Conservation (phyloP, 2,113 vertebrate genomes). For the Callithrix jacchus region DNA sequence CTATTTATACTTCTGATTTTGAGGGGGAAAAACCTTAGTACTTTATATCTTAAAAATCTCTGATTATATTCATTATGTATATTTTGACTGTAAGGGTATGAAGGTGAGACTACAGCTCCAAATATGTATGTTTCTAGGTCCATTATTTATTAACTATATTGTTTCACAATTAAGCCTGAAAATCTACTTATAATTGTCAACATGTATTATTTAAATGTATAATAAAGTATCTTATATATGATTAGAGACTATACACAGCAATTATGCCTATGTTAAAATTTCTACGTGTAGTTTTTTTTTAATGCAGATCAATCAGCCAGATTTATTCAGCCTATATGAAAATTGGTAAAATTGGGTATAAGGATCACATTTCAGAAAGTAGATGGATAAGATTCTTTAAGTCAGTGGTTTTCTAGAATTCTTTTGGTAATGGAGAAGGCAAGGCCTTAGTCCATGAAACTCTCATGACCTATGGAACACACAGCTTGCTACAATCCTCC, state of each 20-base stretch:
- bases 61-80: not conserved
- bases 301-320: not conserved
- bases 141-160: not conserved
- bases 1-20: not conserved
- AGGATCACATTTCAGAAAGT: not conserved
- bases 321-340: not conserved
- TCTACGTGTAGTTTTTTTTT: not conserved
- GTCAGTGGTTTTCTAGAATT: conserved; percentile 34
- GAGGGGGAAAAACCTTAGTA: not conserved
- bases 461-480: not conserved
- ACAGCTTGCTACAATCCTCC: not conserved
- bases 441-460: not conserved
- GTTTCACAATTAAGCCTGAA: not conserved
- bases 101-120: not conserved
- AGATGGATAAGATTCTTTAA: not conserved
- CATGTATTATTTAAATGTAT: not conserved
- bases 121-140: not conserved
- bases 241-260: not conserved
- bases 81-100: not conserved
- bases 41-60: not conserved
- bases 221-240: not conserved
- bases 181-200: not conserved
- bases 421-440: not conserved
- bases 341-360: not conserved
- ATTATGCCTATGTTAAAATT: not conserved